These are phyloP conservation scores for Polymixis lichenea DNA, from an alignment of 2,888 invertebrate genomes.

Conservation along the genomic window DNA sequence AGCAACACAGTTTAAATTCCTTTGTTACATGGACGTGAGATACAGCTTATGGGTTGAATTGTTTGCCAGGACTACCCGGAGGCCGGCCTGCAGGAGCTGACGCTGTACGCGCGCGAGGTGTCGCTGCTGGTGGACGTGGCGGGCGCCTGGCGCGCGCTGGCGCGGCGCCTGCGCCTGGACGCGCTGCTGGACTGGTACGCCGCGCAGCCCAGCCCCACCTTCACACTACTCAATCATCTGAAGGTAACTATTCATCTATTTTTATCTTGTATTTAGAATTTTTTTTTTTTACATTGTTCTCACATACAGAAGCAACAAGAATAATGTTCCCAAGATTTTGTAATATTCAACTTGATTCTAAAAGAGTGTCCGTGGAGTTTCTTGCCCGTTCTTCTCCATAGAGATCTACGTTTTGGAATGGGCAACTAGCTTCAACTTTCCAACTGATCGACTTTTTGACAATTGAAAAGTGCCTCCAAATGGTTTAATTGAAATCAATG, in stretches of 20 bases:
- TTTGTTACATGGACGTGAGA: not conserved
- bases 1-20: not conserved
- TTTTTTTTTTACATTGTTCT: no score
- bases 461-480: no score
- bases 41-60: conserved; percentile 10
- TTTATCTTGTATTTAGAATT: no score
- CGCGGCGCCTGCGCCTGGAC: conserved; percentile 87
- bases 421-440: no score
- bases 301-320: no score
- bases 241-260: conserved; percentile 70
- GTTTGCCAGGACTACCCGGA: conserved; percentile 51
- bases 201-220: conserved; percentile 87
- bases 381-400: no score
- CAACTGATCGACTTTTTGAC: no score
- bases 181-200: conserved; percentile 87
- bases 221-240: conserved; percentile 90
- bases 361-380: no score
- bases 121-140: conserved; percentile 88
- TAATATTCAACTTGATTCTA: no score
- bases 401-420: no score
- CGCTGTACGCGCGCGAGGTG: conserved; percentile 82
- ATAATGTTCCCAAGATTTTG: no score
- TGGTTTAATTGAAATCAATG: no score
- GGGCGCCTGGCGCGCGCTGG: conserved; percentile 91
- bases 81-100: conserved; percentile 65